Base-by-base conservation (phyloP, 2,797 vertebrate species). In the Sarcoramphus papa region DNA sequence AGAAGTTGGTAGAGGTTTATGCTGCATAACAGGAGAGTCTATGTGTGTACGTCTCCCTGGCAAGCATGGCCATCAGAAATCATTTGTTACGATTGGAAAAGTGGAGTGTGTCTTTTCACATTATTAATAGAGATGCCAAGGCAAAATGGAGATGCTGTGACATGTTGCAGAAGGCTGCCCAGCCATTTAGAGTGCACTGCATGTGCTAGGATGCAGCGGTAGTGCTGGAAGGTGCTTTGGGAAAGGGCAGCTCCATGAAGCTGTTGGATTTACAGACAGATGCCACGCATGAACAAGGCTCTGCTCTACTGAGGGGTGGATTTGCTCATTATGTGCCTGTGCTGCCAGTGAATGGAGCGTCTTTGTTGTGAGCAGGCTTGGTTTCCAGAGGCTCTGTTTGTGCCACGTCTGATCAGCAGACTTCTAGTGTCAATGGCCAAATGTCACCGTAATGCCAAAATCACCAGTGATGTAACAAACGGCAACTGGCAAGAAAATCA, bases 371-470 rank as follows among this genome's bases (percentile, higher is more conserved):
- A 84, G 65, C 80, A 73, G 35, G 6, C 53, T 93, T 82, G 45
- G 21, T 78, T 87, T 80, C 50, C 73, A 88, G 73, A 90, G 64
- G 19, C 73, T 95, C 78, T 73, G 53, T 41, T 70, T 54, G 92
- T 91, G 89, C 59, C 90, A 92, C 97, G 96, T 98, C 97, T 98
- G 98, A 91, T 90, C 62, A 67, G 68, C 98, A 98, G 97, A 98
- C 98, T 98, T 80, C 75, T 64, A n/a, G 43, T 79, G 47, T 60
- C 59, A 14, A 16, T 94, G 87, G 79, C 67, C 82, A 94, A 75
- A 70, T 92, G 84, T 56, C 83, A 79, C 59, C 69, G 83, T 83
- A 86, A 82, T 91, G 95, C 84, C 92, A 97, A 57, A 97, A 95
- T 84, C 76, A 88, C 76, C 57, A 76, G 57, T 19, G 40, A 85